Evolutionary conservation across 1,140 invertebrate species (phyloP).

Genomic region (Uloborus diversus): DNA sequence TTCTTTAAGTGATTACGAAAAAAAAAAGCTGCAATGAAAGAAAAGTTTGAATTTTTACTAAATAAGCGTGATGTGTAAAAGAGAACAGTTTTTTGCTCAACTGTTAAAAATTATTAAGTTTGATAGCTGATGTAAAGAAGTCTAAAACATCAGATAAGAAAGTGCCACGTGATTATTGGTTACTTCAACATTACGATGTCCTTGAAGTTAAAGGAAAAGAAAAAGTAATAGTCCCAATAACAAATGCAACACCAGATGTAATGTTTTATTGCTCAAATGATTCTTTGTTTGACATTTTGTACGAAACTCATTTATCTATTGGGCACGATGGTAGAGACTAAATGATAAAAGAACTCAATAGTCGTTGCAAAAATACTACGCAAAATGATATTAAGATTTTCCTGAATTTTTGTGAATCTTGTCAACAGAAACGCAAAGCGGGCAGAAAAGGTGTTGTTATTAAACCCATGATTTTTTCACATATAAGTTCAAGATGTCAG

Average conservation of each 20-base stretch:
- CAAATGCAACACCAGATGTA: no score
- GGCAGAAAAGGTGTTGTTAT: no score
- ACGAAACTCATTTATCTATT: conserved; percentile 17
- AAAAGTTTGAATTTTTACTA: no score
- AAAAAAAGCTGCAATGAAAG: background rate
- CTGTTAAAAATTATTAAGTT: background rate
- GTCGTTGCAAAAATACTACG: background rate
- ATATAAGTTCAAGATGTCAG: no score
- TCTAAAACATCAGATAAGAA: conserved; percentile 15
- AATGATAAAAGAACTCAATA: conserved; percentile 5
- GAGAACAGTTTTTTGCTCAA: conserved; percentile 24
- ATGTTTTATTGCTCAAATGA: no score
- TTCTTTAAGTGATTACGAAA: conserved; percentile 21
- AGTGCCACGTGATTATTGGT: no score
- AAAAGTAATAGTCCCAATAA: no score
- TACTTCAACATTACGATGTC: no score
- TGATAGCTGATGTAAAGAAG: conserved; percentile 25
- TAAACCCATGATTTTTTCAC: no score
- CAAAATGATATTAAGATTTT: background rate
- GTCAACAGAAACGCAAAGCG: background rate
- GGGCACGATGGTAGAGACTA: background rate
- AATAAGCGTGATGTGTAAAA: conserved; percentile 7
- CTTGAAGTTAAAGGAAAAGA: no score
- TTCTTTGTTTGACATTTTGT: no score
- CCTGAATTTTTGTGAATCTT: background rate